Percentiles rank a stretch among this genome's conserved stretches.
phyloP scores from a whole-genome alignment of 2,888 invertebrate species.

The Allolobophora icterica region DNA sequence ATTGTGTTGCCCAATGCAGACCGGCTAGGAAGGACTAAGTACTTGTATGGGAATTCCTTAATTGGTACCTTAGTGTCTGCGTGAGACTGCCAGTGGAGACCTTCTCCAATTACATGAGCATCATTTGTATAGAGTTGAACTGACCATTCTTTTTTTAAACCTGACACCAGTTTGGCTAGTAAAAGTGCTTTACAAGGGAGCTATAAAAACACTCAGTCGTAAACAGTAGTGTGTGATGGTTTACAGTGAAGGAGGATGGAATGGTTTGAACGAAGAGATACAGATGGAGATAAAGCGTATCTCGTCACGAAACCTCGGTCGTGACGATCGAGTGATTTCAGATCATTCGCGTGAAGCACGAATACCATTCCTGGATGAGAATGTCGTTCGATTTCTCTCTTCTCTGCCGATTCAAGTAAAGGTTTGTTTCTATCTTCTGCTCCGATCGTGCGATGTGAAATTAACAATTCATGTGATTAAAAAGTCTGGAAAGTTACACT shows the following conservation, averaged over 20 bases:
- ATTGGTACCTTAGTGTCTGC: too few relatives aligned
- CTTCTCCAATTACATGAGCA: too few relatives aligned
- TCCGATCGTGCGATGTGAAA: neutral
- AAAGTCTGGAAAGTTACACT: neutral
- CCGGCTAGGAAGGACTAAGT: too few relatives aligned
- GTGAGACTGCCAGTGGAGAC: too few relatives aligned
- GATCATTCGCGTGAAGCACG: conserved; percentile 78
- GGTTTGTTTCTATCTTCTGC: conserved; percentile 52
- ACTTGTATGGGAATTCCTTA: too few relatives aligned
- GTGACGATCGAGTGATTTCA: conserved; percentile 87
- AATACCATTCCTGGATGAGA: conserved; percentile 74
- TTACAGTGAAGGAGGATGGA: conserved; percentile 64
- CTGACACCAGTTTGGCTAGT: too few relatives aligned
- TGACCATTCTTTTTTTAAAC: too few relatives aligned
- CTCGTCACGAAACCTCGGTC: conserved; percentile 85
- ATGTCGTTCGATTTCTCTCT: conserved; percentile 69
- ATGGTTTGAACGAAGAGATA: conserved; percentile 72
- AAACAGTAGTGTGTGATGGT: neutral
- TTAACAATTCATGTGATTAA: neutral
- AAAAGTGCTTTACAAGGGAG: too few relatives aligned
- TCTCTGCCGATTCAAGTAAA: conserved; percentile 67
- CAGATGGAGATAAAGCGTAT: conserved; percentile 83
- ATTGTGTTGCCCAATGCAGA: too few relatives aligned
- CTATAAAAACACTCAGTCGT: too few relatives aligned
- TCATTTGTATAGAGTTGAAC: too few relatives aligned